Base-by-base conservation (phyloP, 1,140 invertebrate genomes). In the Sinella curviseta region DNA sequence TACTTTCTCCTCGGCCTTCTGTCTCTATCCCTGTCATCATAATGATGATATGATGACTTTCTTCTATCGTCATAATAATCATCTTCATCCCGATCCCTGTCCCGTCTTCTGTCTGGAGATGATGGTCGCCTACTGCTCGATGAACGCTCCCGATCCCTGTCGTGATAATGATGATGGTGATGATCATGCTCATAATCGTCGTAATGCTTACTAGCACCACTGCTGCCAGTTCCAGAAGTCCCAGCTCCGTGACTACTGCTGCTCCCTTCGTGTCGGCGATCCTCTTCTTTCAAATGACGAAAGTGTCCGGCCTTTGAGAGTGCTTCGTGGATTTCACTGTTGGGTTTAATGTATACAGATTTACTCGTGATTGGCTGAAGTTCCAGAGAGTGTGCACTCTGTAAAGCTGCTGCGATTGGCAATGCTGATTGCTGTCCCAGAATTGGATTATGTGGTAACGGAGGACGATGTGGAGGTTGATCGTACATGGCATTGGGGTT, bases 11-110 rank as follows among this genome's bases (percentile, higher is more conserved):
- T 4, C 24, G n/a, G 24, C 60, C n/a, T 26, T 67, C 4, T 67
- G 60, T 24, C 39, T 12, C 39, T 8, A 74, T 17, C 17, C 24
- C 34, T 36, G 4, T 75, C 74, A 54, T 48, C 34, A 14, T 75
- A 12, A 48, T 75, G 4, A 26, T 54, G 4, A 17, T 54, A 54
- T 39, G 33, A 48, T 3, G 12, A 33, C 24, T 74, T 20, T 48
- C 31, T 75, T 26, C 74, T 36, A 48, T 75, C 74, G 24, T 36
- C 74, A 36, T 75, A 36, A 54, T 70, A 70, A 70, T 70, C 65
- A 26, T 60, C 57, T 14, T 60, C 57, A 26, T 60, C 57, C 57
- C 57, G 8, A 4, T 65, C 57, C 57, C 57, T 65, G 14, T 65
- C 57, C 2, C 65, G 26, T 12, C 65, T 30, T 33, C 65, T 30